A percentile compares a stretch with the other conserved stretches of the same genome.
phyloP scores from a whole-genome alignment of 2,113 vertebrate genomes.

The Microtus richardsoni region DNA sequence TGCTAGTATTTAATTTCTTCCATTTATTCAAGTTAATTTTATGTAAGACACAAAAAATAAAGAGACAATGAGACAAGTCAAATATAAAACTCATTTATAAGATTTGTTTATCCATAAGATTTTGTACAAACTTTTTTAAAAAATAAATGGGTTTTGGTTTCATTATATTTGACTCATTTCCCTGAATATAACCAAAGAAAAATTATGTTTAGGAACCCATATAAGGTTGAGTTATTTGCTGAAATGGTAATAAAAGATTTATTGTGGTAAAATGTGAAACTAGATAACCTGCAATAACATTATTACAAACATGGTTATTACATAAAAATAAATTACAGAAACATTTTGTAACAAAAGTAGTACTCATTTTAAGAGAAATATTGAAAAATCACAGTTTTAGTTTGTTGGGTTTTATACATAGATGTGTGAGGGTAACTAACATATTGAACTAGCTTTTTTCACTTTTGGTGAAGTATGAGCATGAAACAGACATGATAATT shows the following conservation, averaged over 20 bases:
- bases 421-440: constrained; percentile 60
- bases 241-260: constrained; percentile 53
- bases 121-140: not conserved
- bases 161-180: not conserved
- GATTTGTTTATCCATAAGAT: not conserved
- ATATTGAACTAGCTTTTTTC: constrained; percentile 64
- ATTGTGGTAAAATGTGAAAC: constrained; percentile 2
- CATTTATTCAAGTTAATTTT: constrained; percentile 24
- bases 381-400: constrained; percentile 46
- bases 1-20: not conserved
- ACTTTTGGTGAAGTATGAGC: constrained; percentile 66
- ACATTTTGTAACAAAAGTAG: constrained; percentile 9
- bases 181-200: not conserved
- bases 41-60: not conserved
- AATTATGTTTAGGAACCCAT: not conserved
- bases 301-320: not conserved
- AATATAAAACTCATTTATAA: not conserved
- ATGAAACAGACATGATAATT: constrained; percentile 70
- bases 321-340: not conserved
- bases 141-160: not conserved
- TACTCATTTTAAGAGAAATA: constrained; percentile 21
- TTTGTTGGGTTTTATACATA: constrained; percentile 70
- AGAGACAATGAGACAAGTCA: not conserved
- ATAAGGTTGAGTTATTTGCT: not conserved
- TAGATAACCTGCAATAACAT: not conserved